Conservation (phyloP, 2,888 invertebrate genomes). For the Serripes groenlandicus region DNA sequence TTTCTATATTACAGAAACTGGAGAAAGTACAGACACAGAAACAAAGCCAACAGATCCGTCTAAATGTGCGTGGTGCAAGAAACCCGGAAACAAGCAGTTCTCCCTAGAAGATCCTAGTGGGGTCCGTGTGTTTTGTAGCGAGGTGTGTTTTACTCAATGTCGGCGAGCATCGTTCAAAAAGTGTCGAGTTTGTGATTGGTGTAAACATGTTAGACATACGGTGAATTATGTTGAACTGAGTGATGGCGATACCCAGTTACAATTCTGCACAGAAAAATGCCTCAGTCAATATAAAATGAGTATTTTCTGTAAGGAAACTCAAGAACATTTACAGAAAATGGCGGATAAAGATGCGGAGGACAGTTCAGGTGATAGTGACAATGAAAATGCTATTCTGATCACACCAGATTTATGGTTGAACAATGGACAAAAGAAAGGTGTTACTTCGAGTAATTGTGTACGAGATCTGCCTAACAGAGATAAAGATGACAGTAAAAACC, state of each 20-base stretch:
- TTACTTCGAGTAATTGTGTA: neutral
- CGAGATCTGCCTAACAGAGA: neutral
- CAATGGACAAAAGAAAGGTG: slow-evolving; percentile 37
- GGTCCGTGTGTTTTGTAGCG: slow-evolving; percentile 91
- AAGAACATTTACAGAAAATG: slow-evolving; percentile 94
- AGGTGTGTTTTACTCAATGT: slow-evolving; percentile 96
- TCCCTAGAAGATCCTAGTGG: slow-evolving; percentile 83
- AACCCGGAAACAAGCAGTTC: slow-evolving; percentile 84
- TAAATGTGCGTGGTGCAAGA: slow-evolving; percentile 86
- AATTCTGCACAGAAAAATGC: slow-evolving; percentile 96
- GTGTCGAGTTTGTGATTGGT: slow-evolving; percentile 97
- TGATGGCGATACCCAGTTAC: slow-evolving; percentile 96
- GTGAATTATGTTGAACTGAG: slow-evolving; percentile 96
- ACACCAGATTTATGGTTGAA: slow-evolving; percentile 96
- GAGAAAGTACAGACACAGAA: neutral
- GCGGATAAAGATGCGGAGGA: slow-evolving; percentile 55
- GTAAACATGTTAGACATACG: slow-evolving; percentile 95
- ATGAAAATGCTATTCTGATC: slow-evolving; percentile 88
- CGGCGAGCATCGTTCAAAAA: slow-evolving; percentile 95
- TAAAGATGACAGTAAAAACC: neutral
- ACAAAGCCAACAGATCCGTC: neutral
- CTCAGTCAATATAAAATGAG: slow-evolving; percentile 99
- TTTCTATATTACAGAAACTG: slow-evolving; percentile 21
- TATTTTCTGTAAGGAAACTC: slow-evolving; percentile 97
- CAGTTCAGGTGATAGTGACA: slow-evolving; percentile 53